Base-by-base conservation (phyloP, 1,140 invertebrate species). In the Danaus plexippus region DNA sequence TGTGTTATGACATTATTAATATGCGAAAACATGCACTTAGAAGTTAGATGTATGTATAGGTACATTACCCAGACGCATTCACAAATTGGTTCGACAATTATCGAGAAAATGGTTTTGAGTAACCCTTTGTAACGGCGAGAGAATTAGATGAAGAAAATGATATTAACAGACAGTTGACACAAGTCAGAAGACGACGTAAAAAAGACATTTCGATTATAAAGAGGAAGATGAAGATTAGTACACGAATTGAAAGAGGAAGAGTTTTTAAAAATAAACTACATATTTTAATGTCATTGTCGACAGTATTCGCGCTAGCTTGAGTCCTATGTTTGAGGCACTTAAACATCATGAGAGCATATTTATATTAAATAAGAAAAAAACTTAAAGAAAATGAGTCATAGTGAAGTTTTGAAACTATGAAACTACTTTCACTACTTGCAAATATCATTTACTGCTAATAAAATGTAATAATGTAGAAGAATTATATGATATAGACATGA, bases 141-240 rank as follows among this genome's bases (percentile, higher is more conserved):
- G 54, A 61, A 63, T 52, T 59, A 55, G 61, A 47, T 49, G 61
- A 63, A 54, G 49, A 59, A 63, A 58, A 59, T 63, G 57, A 59
- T 56, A 59, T 56, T 56, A 57, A 63, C 55, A 52, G 52, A 50
- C 46, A 58, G 49, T 63, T 63, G 40, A 62, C 57, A 54, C 51
- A 62, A 63, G 60, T 55, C 49, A 43, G 52, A 57, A 59, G 59
- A 61, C 18, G 48, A 61, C 59, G 2, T 56, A 52, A 61, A 57
- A 56, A 52, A 61, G 45, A 50, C 59, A 61, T 62, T 62, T 62
- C 53, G 51, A 54, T 50, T 62, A 57, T 57, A 52, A 62, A 62
- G 60, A 51, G 55, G 49, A 57, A 57, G 49, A 51, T 57, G 48
- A 56, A 56, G 40, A n/a, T n/a, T n/a, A n/a, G n/a, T 40, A 43